Percentiles rank a stretch among this genome's conserved stretches.
Evolutionary conservation across 2,113 vertebrate species (phyloP).

Genomic region (Colistium nudipinnis): DNA sequence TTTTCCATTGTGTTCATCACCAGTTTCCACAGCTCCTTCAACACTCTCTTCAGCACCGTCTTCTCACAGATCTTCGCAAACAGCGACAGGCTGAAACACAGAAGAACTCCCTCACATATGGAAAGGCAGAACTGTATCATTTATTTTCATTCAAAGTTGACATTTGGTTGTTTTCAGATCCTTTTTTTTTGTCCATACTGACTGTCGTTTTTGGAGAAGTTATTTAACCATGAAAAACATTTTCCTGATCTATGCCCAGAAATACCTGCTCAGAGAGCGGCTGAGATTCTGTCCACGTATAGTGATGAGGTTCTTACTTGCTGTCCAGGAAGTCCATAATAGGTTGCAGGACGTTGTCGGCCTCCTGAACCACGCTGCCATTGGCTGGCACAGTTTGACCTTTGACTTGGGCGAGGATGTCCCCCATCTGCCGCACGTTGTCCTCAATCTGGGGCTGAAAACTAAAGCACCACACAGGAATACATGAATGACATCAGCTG

Average conservation of each 20-base stretch:
- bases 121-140: background rate
- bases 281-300: background rate
- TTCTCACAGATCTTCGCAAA: slow-evolving; percentile 99
- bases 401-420: slow-evolving; percentile 96
- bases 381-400: slow-evolving; percentile 94
- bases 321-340: slow-evolving; percentile 98
- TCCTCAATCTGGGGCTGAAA: slow-evolving; percentile 97
- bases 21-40: slow-evolving; percentile 98
- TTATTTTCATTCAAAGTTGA: background rate
- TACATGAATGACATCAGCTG: background rate
- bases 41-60: slow-evolving; percentile 94
- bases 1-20: slow-evolving; percentile 99
- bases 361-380: slow-evolving; percentile 93
- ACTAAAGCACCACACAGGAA: slow-evolving; percentile 70
- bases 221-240: too few species aligned
- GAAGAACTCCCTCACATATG: slow-evolving; percentile 52
- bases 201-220: too few species aligned
- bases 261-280: background rate
- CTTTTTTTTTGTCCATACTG: too few species aligned
- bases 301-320: slow-evolving; percentile 85
- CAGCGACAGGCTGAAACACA: slow-evolving; percentile 87
- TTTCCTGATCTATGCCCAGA: background rate
- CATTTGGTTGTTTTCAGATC: background rate
- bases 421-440: slow-evolving; percentile 95
- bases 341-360: slow-evolving; percentile 95